These are phyloP conservation scores for Apostichopus japonicus DNA, from an alignment of 35 echinoderm and acorn worm genomes.

Conservation along the genomic window DNA sequence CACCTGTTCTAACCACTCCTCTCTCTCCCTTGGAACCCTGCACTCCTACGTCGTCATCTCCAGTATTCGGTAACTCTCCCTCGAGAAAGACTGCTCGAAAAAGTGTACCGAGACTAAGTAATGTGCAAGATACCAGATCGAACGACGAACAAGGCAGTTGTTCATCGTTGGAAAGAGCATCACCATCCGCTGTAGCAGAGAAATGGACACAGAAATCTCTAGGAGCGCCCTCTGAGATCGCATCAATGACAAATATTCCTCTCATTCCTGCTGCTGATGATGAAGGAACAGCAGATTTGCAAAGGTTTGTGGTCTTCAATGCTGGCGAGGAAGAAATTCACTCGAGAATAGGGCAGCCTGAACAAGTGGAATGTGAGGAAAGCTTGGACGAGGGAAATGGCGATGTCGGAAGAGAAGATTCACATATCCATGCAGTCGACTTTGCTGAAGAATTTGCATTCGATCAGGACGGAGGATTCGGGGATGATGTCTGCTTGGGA, in stretches of 20 bases:
- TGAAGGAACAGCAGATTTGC: too few relatives aligned
- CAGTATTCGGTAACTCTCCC: not conserved
- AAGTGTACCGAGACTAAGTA: too few relatives aligned
- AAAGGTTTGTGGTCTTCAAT: too few relatives aligned
- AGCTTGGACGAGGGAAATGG: not conserved
- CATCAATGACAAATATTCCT: not conserved
- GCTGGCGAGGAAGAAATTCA: too few relatives aligned
- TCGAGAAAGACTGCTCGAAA: not conserved
- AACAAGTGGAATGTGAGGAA: not conserved
- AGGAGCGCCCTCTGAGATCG: not conserved
- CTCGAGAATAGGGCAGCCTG: too few relatives aligned
- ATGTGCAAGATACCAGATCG: too few relatives aligned
- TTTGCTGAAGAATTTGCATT: constrained; percentile 30
- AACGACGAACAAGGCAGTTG: too few relatives aligned
- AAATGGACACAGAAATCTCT: not conserved
- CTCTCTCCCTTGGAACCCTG: not conserved
- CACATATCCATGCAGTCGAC: not conserved
- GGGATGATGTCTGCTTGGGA: not conserved
- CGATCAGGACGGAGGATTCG: constrained; percentile 1
- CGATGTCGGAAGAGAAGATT: not conserved
- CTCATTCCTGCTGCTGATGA: too few relatives aligned
- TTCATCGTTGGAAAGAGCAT: not conserved
- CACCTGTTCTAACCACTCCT: not conserved
- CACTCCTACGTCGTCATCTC: not conserved
- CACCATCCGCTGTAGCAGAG: not conserved